These are phyloP conservation scores for Umimayanthus chanpuru DNA, from an alignment of 92 coral and sea anemone species.

Conservation along the genomic window DNA sequence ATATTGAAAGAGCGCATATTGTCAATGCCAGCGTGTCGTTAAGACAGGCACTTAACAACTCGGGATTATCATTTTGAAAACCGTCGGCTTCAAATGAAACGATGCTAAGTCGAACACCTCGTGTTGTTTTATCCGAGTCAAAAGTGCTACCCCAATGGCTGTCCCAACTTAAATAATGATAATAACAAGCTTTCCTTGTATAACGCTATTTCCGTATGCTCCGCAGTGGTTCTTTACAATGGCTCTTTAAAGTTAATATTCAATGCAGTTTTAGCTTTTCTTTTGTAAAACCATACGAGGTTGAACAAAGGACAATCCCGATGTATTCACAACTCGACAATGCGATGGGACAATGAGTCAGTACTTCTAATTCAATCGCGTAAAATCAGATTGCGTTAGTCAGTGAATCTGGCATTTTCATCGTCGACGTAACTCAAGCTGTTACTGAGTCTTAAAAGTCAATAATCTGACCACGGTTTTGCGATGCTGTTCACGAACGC, in stretches of 20 bases:
- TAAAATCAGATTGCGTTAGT: not conserved
- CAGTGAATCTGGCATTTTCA: not conserved
- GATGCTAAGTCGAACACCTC: not conserved
- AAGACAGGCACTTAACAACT: not conserved
- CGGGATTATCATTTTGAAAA: not conserved
- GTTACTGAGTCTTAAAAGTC: not conserved
- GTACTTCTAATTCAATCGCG: not conserved
- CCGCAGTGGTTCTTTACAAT: too few species aligned
- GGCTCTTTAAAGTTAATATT: not conserved
- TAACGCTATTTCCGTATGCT: not conserved
- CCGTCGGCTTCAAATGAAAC: not conserved
- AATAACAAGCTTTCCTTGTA: too few species aligned
- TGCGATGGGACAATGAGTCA: not conserved
- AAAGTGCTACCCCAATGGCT: not conserved
- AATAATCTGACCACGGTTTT: not conserved
- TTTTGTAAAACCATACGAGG: not conserved
- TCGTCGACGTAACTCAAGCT: not conserved
- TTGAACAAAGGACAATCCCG: not conserved
- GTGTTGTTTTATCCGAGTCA: not conserved
- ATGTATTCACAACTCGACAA: not conserved
- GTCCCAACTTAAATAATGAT: too few species aligned
- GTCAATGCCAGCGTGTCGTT: not conserved
- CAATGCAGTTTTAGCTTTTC: not conserved
- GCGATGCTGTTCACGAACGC: constrained; percentile 42
- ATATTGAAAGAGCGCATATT: too few species aligned